Base-by-base conservation (phyloP, 2,113 vertebrate species). In the Brachyistius frenatus region DNA sequence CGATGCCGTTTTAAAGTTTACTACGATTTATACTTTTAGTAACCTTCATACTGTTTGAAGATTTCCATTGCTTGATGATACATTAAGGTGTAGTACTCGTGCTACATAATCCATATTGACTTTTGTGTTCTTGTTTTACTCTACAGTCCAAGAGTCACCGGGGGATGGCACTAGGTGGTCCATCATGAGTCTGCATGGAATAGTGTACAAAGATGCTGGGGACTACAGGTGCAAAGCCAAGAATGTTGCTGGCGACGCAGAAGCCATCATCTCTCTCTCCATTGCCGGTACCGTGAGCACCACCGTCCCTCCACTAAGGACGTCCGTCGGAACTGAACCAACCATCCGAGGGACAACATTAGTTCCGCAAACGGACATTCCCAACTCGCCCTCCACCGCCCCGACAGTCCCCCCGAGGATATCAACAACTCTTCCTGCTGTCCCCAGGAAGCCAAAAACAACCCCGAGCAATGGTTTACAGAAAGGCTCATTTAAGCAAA, bases 191-290 rank as follows among this genome's bases (percentile, higher is more conserved):
- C 73, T 99, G 88, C 94, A 96, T 8, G 95, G 94, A 58, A 95
- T 99, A 85, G 88, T 95, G 4, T 91, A 93, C 88, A 96, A 95
- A 83, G 97, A 99, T 0, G 96, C 96, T 4, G 98, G 97, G 16
- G 92, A 97, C 89, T 99, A 99, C 90, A 96, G 92, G 46, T 99
- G 98, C 86, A 97, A 95, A 80, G 98, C 97, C 49, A 99, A 96
- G 89, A 99, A 99, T 67, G 85, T 96, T 77, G 98, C 97, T 0
- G 98, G 98, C 23, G 91, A 83, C 16, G 94, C 96, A 6, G 95
- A 96, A 89, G 96, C 96, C 52, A 94, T 93, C 73, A 96, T 99
- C 66, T 96, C 94, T 1, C 74, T 99, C 62, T 95, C 92, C 0
- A 93, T 99, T 65, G 94, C 94, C 23, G 96, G 96, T 39, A 75